phyloP scores from a whole-genome alignment of 2,888 invertebrate genomes.

The Tridacna gigas region DNA sequence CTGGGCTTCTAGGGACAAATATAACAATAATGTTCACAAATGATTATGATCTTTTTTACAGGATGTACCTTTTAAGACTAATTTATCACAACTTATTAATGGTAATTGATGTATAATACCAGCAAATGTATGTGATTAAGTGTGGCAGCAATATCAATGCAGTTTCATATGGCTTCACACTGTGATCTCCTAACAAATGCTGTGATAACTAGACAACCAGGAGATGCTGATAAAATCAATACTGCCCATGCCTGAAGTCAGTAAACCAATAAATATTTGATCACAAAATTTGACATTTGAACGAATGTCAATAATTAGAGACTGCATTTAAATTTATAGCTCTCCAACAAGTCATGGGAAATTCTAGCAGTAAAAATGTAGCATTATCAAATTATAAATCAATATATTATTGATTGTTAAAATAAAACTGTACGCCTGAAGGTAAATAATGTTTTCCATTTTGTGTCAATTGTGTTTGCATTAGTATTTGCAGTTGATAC shows the following conservation, averaged over 20 bases:
- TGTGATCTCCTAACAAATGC: constrained; percentile 5
- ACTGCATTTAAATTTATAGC: too few species aligned
- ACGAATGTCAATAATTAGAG: neutral
- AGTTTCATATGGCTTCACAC: constrained; percentile 4
- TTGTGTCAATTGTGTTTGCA: neutral
- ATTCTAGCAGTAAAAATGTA: too few species aligned
- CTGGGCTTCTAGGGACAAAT: too few species aligned
- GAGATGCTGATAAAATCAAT: constrained; percentile 22
- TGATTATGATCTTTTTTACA: neutral
- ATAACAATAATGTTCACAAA: too few species aligned
- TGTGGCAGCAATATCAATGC: constrained; percentile 5
- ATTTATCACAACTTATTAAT: constrained; percentile 13
- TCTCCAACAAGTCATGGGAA: too few species aligned
- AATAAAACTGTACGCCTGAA: constrained; percentile 5
- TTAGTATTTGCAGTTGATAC: too few species aligned
- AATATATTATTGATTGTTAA: constrained; percentile 5
- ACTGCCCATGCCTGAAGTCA: constrained; percentile 10
- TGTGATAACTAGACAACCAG: constrained; percentile 9
- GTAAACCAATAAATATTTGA: constrained; percentile 24
- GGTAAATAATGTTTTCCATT: neutral
- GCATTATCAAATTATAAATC: neutral
- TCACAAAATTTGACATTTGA: constrained; percentile 11
- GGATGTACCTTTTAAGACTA: neutral
- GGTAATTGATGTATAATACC: constrained; percentile 6
- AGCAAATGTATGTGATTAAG: constrained; percentile 23